Evolutionary conservation across 2,113 vertebrate genomes (phyloP).

Genomic region (Mugil cephalus): DNA sequence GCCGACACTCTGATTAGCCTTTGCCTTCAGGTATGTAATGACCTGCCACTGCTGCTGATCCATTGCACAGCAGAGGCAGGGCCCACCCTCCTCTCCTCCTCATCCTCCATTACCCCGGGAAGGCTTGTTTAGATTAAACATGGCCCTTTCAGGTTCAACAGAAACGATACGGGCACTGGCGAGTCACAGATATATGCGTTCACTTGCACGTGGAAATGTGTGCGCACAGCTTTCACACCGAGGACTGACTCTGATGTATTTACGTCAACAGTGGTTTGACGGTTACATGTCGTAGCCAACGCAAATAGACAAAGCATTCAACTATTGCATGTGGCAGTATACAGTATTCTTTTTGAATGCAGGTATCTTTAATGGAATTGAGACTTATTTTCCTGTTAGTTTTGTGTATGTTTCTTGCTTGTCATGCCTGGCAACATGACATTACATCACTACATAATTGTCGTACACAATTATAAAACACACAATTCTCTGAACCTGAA

Average conservation of each 20-base stretch:
- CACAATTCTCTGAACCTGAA: no score
- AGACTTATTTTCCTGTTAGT: no score
- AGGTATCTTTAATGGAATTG: no score
- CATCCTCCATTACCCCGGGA: not conserved
- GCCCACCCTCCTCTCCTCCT: not conserved
- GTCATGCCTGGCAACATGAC: no score
- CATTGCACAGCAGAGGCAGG: slow-evolving; percentile 70
- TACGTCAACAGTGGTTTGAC: not conserved
- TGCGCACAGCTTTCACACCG: not conserved
- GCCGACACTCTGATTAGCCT: slow-evolving; percentile 22
- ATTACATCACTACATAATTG: no score
- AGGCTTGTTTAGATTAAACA: slow-evolving; percentile 23
- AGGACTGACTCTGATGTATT: not conserved
- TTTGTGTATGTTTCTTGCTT: no score
- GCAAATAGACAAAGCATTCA: not conserved
- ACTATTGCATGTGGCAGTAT: not conserved
- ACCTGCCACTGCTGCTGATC: slow-evolving; percentile 77
- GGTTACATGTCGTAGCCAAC: not conserved
- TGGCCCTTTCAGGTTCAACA: not conserved
- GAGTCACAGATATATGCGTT: not conserved
- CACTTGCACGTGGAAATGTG: not conserved
- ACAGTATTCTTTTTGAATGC: not conserved
- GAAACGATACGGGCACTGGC: not conserved
- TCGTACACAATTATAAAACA: no score
- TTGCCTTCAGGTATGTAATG: slow-evolving; percentile 64